phyloP scores from a whole-genome alignment of 92 coral and sea anemone genomes.

The Actinernus sp. region DNA sequence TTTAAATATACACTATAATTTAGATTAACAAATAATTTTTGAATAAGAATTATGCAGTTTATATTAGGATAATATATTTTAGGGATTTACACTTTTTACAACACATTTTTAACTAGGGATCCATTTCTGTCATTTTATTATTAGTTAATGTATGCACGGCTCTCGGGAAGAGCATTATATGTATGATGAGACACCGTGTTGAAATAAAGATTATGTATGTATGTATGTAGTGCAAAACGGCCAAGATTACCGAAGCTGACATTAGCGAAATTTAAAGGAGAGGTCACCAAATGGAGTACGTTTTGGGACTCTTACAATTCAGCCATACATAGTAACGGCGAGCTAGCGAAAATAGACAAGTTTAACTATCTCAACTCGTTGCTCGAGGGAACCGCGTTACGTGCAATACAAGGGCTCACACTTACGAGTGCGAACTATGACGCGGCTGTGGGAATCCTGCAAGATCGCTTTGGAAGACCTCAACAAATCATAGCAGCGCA shows the following conservation, averaged over 20 bases:
- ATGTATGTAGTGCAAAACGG: too few relatives aligned
- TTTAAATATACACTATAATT: too few relatives aligned
- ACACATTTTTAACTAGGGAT: too few relatives aligned
- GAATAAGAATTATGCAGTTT: too few relatives aligned
- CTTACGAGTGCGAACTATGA: conserved; percentile 23
- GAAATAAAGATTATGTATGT: too few relatives aligned
- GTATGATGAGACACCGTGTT: too few relatives aligned
- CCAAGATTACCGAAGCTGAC: conserved; percentile 44
- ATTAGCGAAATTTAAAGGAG: conserved; percentile 29
- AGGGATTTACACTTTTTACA: too few relatives aligned
- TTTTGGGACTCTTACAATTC: conserved; percentile 51
- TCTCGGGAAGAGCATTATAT: too few relatives aligned
- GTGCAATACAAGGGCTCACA: conserved; percentile 41
- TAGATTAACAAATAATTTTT: too few relatives aligned
- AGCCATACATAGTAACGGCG: conserved; percentile 11
- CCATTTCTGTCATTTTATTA: too few relatives aligned
- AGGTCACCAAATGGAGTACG: conserved; percentile 36
- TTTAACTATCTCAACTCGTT: conserved; percentile 28
- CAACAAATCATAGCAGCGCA: conserved; percentile 52
- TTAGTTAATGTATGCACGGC: too few relatives aligned
- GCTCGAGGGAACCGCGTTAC: conserved; percentile 35
- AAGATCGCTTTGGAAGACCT: conserved; percentile 41
- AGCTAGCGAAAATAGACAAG: conserved; percentile 27
- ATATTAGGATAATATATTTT: too few relatives aligned
- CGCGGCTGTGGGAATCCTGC: conserved; percentile 23